Evolutionary conservation across 2,888 invertebrate species (phyloP), one percentile per base, ranked within the genome.

Genomic region (Julus scanicus): DNA sequence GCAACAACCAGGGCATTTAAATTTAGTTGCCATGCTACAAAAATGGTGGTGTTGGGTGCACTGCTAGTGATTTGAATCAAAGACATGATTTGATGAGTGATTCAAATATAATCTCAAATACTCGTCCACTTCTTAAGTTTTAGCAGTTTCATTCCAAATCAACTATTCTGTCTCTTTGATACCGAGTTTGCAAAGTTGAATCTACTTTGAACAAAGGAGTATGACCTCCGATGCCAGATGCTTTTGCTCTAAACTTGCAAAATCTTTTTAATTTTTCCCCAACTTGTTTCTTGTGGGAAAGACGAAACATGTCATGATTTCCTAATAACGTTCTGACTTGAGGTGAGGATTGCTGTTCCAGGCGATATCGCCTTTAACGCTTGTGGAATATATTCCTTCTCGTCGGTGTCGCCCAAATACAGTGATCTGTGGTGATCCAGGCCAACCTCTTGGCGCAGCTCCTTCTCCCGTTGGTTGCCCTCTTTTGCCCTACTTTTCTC

Each of bases 401-500:
- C 80, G 13, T 80, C 80, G 37, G 80, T 13, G 3, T 37, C 8
- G 63, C 20, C n/a, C 17, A 29, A 44, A 20, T 71, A 8, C 11
- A 20, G 6, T 20, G 63, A 71, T 71, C 20, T 20, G 80, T 20
- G 29, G 3, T 15, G 80, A 80, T 80, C 80, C 80, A 80, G 80
- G 80, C 80, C 37, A 80, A 37, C 80, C 37, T 80, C 80, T 80
- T 80, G 37, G 13, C 29, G 80, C 80, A 80, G 80, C 37, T 29
- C 37, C 80, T 9, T 80, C 80, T 37, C 80, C 80, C 15, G 80
- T 37, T 29, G 15, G 29, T 29, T 80, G 80, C 80, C 80, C 80
- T 80, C 80, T 80, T 80, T 80, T 80, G 80, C 80, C 80, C 80
- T 80, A 80, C 29, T 80, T 80, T 80, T 80, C 80, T 80, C 80